Percentiles rank a stretch among this genome's conserved stretches.
Evolutionary conservation across 2,888 invertebrate species (phyloP).

Genomic region (Polydrusus tereticollis): DNA sequence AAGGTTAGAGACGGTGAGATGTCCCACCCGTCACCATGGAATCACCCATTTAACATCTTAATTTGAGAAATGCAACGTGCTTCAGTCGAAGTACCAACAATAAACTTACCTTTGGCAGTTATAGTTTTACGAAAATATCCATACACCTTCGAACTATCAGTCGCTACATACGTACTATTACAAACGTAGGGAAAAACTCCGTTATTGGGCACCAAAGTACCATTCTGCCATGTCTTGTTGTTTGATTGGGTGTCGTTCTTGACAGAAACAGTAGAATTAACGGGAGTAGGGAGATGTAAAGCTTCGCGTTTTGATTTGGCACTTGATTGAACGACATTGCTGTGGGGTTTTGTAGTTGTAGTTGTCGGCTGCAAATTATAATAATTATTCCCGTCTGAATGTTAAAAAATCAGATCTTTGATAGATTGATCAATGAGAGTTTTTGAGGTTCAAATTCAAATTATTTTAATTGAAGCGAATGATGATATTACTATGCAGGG

Average conservation of each 20-base stretch:
- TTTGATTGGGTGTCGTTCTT: slow-evolving; percentile 22
- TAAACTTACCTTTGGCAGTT: slow-evolving; percentile 75
- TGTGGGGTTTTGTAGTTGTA: slow-evolving; percentile 42
- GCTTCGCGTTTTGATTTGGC: slow-evolving; percentile 47
- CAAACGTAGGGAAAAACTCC: slow-evolving; percentile 70
- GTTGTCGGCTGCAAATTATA: slow-evolving; percentile 34
- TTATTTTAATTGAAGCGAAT: no score
- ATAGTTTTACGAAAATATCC: slow-evolving; percentile 80
- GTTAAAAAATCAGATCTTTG: no score
- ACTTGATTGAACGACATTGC: slow-evolving; percentile 48
- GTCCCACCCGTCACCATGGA: no score
- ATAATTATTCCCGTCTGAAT: no score
- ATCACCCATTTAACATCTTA: no score
- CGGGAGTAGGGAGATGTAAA: slow-evolving; percentile 39
- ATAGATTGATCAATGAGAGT: no score
- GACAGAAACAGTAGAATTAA: background rate
- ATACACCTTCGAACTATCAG: slow-evolving; percentile 77
- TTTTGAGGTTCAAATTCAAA: no score
- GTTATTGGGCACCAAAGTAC: slow-evolving; percentile 58
- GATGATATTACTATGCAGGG: no score
- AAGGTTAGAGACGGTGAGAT: no score
- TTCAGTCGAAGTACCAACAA: no score
- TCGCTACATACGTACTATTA: slow-evolving; percentile 74
- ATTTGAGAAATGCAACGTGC: no score
- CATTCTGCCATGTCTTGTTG: slow-evolving; percentile 60